A percentile compares a stretch with the other conserved stretches of the same genome.
Evolutionary conservation across 2,113 vertebrate species (phyloP).

Genomic region (Vicugna pacos): DNA sequence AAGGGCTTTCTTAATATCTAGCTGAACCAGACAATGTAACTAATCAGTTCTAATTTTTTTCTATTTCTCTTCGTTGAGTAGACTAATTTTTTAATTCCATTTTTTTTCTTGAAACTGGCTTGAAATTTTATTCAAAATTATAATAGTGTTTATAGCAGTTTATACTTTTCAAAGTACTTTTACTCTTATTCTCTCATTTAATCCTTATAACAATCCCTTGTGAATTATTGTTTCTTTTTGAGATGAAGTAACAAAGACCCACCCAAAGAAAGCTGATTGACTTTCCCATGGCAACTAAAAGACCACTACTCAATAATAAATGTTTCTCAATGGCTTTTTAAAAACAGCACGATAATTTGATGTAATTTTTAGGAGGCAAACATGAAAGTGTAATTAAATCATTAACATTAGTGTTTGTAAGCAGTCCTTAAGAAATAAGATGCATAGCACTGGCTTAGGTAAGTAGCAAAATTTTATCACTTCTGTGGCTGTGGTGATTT

Average conservation of each 20-base stretch:
- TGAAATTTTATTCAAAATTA: slow-evolving; percentile 34
- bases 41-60: slow-evolving; percentile 42
- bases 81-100: slow-evolving; percentile 38
- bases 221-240: slow-evolving; percentile 49
- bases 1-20: slow-evolving; percentile 3
- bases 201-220: not conserved
- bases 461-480: not conserved
- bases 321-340: not conserved
- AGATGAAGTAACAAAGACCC: slow-evolving; percentile 10
- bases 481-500: not conserved
- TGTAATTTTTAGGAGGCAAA: not conserved
- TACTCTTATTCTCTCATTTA: not conserved
- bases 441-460: not conserved
- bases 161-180: slow-evolving; percentile 19
- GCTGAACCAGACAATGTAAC: not conserved
- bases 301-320: not conserved
- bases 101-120: not conserved
- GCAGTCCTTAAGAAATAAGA: slow-evolving; percentile 29
- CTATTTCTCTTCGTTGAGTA: not conserved
- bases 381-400: slow-evolving; percentile 23
- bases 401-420: slow-evolving; percentile 31
- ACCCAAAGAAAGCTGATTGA: not conserved
- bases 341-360: not conserved
- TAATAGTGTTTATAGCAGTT: not conserved
- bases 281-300: slow-evolving; percentile 17